Percentiles rank a stretch among this genome's conserved stretches.
Evolutionary conservation across 2,113 vertebrate genomes (phyloP).

Genomic region (Ammodramus savannarum): DNA sequence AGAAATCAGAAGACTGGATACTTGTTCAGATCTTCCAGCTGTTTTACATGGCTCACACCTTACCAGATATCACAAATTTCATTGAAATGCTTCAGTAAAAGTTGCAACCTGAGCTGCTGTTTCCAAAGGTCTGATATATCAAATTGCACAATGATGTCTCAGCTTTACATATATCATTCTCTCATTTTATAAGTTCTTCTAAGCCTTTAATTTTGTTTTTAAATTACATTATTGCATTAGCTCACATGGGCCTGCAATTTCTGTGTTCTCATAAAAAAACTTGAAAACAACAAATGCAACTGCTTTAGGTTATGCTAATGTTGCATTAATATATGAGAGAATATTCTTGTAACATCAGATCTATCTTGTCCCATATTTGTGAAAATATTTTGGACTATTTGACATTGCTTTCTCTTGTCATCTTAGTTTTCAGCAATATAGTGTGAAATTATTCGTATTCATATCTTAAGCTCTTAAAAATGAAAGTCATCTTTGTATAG

Average conservation of each 20-base stretch:
- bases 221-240: constrained; percentile 12
- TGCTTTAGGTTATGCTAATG: neutral
- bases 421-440: constrained; percentile 52
- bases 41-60: neutral
- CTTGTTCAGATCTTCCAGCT: neutral
- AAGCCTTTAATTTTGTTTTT: constrained; percentile 30
- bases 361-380: neutral
- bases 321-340: neutral
- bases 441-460: constrained; percentile 38
- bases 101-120: neutral
- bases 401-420: neutral
- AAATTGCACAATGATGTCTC: neutral
- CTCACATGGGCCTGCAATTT: neutral
- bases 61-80: neutral
- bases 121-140: constrained; percentile 14
- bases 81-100: constrained; percentile 13
- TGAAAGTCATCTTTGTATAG: constrained; percentile 24
- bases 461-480: constrained; percentile 35
- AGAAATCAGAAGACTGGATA: neutral
- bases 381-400: neutral
- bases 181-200: constrained; percentile 5
- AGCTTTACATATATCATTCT: constrained; percentile 15
- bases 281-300: neutral
- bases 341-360: neutral
- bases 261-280: constrained; percentile 1